Evolutionary conservation across 2,888 invertebrate species (phyloP), one percentile per base, ranked within the genome.

Genomic region (Thera obeliscata): DNA sequence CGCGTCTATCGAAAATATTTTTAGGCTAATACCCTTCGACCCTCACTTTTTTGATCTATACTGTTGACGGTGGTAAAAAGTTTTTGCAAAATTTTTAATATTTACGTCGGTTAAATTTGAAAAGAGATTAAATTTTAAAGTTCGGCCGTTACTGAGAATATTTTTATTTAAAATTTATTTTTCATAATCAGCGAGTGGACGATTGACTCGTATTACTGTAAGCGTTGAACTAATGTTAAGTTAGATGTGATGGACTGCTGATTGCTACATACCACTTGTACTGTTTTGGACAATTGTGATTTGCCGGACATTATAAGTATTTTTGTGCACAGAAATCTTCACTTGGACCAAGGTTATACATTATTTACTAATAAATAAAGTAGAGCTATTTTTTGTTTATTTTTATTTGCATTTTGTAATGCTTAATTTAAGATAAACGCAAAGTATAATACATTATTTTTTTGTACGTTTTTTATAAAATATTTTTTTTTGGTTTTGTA

Each of bases 21-120:
- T 91, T 91, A 90, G 91, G 89, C 90, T 87, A 88, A 87, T 43
- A 87, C 76, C 83, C 85, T 81, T 84, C 82, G 83, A 87, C 81
- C 12, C 88, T 82, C 77, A 85, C 81, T 89, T 89, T 91, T 92
- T 90, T 84, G 79, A 88, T 83, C 84, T 82, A 82, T 87, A 87
- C 87, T 87, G 87, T 90, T 89, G 87, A 87, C 85, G 87, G 87
- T 85, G 87, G 70, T 71, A 80, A 83, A 87, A 90, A 89, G 87
- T 88, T 89, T 91, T 87, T 84, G 88, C 89, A 80, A 92, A 92
- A 89, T 90, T 91, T 92, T 91, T 90, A 87, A 93, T 93, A 93
- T 93, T 89, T 93, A 93, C 86, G 87, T 91, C 91, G 89, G 92
- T 93, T 93, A 90, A 83, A 90, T 88, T 92, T 91, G 85, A 88